Evolutionary conservation across 2,888 invertebrate genomes (phyloP).

Genomic region (Phragmatobia fuliginosa): DNA sequence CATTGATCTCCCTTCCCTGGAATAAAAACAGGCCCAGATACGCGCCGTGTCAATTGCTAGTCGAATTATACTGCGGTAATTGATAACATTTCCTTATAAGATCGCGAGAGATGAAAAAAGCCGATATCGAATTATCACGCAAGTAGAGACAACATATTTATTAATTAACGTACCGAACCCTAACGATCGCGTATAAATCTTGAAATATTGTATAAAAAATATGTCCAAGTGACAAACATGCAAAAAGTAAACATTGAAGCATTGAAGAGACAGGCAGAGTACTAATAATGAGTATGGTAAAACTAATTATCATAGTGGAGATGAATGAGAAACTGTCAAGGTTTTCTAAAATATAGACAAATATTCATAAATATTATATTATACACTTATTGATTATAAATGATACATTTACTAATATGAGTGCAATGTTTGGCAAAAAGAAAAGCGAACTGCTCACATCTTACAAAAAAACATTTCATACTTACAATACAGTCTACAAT

Average conservation of each 20-base stretch:
- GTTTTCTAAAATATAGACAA: background rate
- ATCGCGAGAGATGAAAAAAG: background rate
- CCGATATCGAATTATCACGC: background rate
- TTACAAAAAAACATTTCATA: background rate
- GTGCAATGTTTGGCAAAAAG: background rate
- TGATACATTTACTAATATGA: background rate
- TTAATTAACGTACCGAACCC: background rate
- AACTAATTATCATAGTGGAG: constrained; percentile 20
- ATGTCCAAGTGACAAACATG: constrained; percentile 6
- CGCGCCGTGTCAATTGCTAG: constrained; percentile 10
- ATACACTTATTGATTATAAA: background rate
- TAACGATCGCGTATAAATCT: background rate
- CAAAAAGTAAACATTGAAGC: constrained; percentile 16
- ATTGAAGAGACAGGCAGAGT: background rate
- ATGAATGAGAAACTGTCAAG: constrained; percentile 50
- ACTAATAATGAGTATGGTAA: constrained; percentile 10
- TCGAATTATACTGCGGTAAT: background rate
- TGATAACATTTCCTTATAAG: background rate
- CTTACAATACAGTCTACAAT: background rate
- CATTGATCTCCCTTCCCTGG: constrained; percentile 87
- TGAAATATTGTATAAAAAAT: background rate
- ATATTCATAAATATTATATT: background rate
- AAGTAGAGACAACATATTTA: background rate
- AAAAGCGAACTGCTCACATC: background rate
- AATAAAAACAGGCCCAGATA: constrained; percentile 59